Conservation (phyloP, 2,888 invertebrate species). For the Drosophila multiciliata region DNA sequence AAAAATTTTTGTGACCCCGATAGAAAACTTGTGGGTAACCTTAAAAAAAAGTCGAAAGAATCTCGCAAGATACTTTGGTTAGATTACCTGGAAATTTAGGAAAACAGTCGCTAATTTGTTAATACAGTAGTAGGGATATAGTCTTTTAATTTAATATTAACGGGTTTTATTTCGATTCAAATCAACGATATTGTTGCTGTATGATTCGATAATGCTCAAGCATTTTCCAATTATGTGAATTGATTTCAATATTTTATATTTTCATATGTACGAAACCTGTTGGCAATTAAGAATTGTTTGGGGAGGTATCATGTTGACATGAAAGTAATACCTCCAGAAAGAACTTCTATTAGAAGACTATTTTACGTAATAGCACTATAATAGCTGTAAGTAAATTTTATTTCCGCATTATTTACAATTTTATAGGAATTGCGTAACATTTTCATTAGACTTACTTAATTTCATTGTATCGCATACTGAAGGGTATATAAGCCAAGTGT, state of each 20-base stretch:
- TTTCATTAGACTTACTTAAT: too few relatives aligned
- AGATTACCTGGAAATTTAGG: not conserved
- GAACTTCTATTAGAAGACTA: too few relatives aligned
- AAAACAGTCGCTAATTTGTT: not conserved
- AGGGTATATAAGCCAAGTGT: too few relatives aligned
- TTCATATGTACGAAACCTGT: too few relatives aligned
- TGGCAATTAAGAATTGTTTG: too few relatives aligned
- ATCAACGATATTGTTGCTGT: not conserved
- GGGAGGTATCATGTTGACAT: too few relatives aligned
- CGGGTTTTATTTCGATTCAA: not conserved
- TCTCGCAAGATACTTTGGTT: not conserved
- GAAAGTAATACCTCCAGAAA: too few relatives aligned
- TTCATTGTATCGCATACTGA: too few relatives aligned
- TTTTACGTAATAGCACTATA: too few relatives aligned
- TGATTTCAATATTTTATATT: not conserved
- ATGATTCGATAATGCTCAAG: not conserved
- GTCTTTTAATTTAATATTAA: not conserved
- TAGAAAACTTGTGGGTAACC: not conserved
- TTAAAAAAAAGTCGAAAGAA: not conserved
- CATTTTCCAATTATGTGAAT: not conserved
- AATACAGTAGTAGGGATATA: not conserved
- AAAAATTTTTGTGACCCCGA: not conserved
- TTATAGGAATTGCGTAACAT: too few relatives aligned
- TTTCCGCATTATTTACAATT: too few relatives aligned
- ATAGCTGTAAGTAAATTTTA: too few relatives aligned